phyloP scores from a whole-genome alignment of 2,888 invertebrate species.

The Mystacides longicornis region DNA sequence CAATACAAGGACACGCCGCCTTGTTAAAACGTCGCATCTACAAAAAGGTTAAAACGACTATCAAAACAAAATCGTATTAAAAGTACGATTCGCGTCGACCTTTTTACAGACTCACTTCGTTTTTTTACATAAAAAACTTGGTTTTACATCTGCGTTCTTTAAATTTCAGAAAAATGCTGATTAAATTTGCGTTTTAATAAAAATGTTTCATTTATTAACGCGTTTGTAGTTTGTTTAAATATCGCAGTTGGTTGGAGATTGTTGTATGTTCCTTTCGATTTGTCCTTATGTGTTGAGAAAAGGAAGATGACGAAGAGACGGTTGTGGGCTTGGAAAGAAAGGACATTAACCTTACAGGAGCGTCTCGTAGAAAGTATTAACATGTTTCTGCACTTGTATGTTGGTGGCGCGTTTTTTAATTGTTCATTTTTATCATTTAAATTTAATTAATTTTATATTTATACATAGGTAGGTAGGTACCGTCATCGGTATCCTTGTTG shows the following conservation, averaged over 20 bases:
- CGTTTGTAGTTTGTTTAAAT: too few species aligned
- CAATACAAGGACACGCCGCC: not conserved
- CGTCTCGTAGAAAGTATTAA: not conserved
- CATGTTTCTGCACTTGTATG: not conserved
- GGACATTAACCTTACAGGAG: not conserved
- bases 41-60: not conserved
- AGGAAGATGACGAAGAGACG: too few species aligned
- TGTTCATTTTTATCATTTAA: not conserved
- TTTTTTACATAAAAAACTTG: constrained; percentile 1
- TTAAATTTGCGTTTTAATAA: too few species aligned
- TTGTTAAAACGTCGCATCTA: not conserved
- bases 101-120: not conserved
- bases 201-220: too few species aligned
- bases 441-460: not conserved
- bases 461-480: not conserved
- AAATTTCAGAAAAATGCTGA: too few species aligned
- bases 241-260: too few species aligned
- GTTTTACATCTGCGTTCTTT: not conserved
- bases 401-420: not conserved
- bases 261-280: too few species aligned
- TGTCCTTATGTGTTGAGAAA: too few species aligned
- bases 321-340: constrained; percentile 1
- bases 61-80: not conserved
- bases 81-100: not conserved
- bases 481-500: too few species aligned